These are phyloP conservation scores for Eubasilissa regina DNA, from an alignment of 1,140 invertebrate genomes.

Conservation along the genomic window DNA sequence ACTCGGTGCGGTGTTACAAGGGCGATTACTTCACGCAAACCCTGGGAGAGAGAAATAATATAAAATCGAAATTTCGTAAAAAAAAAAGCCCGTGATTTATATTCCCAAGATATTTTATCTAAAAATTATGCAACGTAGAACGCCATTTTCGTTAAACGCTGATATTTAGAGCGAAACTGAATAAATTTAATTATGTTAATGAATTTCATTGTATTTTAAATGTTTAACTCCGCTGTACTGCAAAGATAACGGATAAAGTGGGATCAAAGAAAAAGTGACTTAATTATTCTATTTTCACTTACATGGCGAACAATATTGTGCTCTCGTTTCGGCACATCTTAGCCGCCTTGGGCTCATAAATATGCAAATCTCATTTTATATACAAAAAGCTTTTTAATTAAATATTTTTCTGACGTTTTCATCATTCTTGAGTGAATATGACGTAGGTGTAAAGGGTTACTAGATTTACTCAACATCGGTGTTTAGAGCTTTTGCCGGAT, in stretches of 20 bases:
- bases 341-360: slow-evolving; percentile 9
- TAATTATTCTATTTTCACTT: slow-evolving; percentile 29
- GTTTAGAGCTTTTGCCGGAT: too few relatives aligned
- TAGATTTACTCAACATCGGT: too few relatives aligned
- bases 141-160: slow-evolving; percentile 17
- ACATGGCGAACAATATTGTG: not conserved
- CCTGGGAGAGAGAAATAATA: not conserved
- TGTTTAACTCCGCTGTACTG: slow-evolving; percentile 31
- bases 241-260: slow-evolving; percentile 32
- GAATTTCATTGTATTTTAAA: slow-evolving; percentile 48
- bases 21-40: not conserved
- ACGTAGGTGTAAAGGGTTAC: too few relatives aligned
- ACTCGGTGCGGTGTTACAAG: not conserved
- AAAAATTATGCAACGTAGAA: slow-evolving; percentile 43
- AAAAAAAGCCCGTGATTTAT: slow-evolving; percentile 33
- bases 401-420: slow-evolving; percentile 14
- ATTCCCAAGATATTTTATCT: slow-evolving; percentile 31
- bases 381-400: slow-evolving; percentile 7
- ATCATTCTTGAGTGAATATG: not conserved
- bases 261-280: slow-evolving; percentile 38
- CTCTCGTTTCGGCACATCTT: slow-evolving; percentile 18
- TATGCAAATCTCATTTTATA: slow-evolving; percentile 24
- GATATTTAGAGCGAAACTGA: slow-evolving; percentile 56
- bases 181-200: slow-evolving; percentile 58
- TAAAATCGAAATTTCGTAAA: not conserved